Evolutionary conservation across 2,888 invertebrate genomes (phyloP).

Genomic region (Trissolcus japonicus): DNA sequence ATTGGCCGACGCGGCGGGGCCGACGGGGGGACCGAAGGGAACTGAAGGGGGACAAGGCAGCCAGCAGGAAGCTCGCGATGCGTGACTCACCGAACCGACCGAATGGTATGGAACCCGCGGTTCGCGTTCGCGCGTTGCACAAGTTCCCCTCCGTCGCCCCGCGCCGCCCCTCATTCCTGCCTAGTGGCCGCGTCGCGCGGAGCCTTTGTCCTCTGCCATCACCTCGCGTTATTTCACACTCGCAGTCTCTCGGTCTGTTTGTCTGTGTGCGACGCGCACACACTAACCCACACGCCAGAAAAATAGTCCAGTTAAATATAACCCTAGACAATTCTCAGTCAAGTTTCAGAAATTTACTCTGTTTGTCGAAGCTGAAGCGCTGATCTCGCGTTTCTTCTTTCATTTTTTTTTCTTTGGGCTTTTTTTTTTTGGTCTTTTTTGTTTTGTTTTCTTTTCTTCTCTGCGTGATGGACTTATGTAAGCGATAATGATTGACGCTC

Average conservation of each 20-base stretch:
- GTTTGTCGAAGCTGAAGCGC: too few relatives aligned
- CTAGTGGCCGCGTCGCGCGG: slow-evolving; percentile 67
- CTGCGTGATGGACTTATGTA: too few relatives aligned
- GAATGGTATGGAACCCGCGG: slow-evolving; percentile 70
- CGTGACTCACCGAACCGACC: slow-evolving; percentile 74
- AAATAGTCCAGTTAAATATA: slow-evolving; percentile 52
- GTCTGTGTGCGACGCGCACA: not conserved
- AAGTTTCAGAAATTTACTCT: slow-evolving; percentile 14
- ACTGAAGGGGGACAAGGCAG: slow-evolving; percentile 58
- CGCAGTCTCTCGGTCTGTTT: slow-evolving; percentile 56
- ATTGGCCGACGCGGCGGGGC: slow-evolving; percentile 63
- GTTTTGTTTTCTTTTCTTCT: too few relatives aligned
- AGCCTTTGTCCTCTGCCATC: slow-evolving; percentile 74
- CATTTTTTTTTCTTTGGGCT: too few relatives aligned
- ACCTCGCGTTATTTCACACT: slow-evolving; percentile 75
- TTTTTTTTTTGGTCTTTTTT: too few relatives aligned
- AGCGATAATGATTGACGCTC: slow-evolving; percentile 24
- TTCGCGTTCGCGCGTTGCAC: slow-evolving; percentile 70
- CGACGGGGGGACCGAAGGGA: slow-evolving; percentile 50
- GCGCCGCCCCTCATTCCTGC: slow-evolving; percentile 60
- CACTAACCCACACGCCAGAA: slow-evolving; percentile 35
- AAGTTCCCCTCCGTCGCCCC: slow-evolving; percentile 42
- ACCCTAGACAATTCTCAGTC: slow-evolving; percentile 42
- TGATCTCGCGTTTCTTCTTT: too few relatives aligned
- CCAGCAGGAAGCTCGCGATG: slow-evolving; percentile 76